Base-by-base conservation (phyloP, 2,113 vertebrate genomes). In the Amazona vittata region DNA sequence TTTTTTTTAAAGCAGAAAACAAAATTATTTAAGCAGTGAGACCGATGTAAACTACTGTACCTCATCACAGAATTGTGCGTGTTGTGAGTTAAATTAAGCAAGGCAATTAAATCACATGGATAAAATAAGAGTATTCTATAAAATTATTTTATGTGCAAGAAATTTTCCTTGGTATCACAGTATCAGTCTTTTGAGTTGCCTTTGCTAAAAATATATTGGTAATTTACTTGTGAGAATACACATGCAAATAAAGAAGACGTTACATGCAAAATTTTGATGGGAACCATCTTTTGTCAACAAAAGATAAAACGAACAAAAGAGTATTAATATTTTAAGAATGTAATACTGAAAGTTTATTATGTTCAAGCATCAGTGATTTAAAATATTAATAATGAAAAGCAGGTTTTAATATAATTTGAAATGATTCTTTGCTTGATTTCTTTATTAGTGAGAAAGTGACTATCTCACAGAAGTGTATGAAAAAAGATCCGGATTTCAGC, bases 1-100 rank as follows among this genome's bases (percentile, higher is more conserved):
- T 81, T 94, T 50, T 87, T 94, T 92, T 91, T 74, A 20, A 96
- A 83, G 31, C 3, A 46, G 59, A 94, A 75, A 96, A 90, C 50
- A 59, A 76, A 53, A 86, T 80, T 11, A 93, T 93, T 76, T 88
- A 41, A 74, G 52, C 5, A 44, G 37, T n/a, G 26, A 78, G 43
- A 77, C 77, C 80, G 95, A 47, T 74, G 28, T 77, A 57, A 95
- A 85, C 31, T 43, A 3, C 28, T 50, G 16, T 17, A 80, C 9
- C 37, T 94, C 41, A 39, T 86, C 57, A 89, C 15, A 75, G 11
- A 90, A 87, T 43, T 96, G 65, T 75, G 50, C 90, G 17, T 39
- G 4, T 47, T 76, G 41, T 86, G 53, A 91, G 52, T 62, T 75
- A 87, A 84, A 29, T 87, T 75, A 95, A 93, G 65, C 44, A 94